Base-by-base conservation (phyloP, 2,888 invertebrate genomes). In the Eilema sororculum region DNA sequence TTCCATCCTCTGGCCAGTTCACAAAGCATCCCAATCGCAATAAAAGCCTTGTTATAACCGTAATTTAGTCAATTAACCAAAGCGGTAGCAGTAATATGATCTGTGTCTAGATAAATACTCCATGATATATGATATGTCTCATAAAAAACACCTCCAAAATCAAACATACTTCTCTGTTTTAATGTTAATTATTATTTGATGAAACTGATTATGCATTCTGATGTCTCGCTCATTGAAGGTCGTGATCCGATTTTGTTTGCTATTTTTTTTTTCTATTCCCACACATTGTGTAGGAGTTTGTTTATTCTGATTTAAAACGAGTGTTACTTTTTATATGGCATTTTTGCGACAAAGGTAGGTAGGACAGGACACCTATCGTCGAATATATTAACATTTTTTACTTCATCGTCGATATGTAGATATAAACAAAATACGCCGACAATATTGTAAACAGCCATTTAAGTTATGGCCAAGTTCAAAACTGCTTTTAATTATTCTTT, bases 221-320 rank as follows among this genome's bases (percentile, higher is more conserved):
- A 68, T 68, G n/a, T 52, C 52, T 52, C 8, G 8, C 58, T 58
- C 28, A 63, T 70, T 64, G 79, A 80, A 78, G 74, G 78, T 77
- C 67, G 67, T 68, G 71, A 70, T 74, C 68, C 65, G 72, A 77
- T 77, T 75, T 72, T 71, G 63, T 74, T 62, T 68, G 60, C 56
- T 70, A 71, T 74, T 77, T 76, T 79, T 82, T 75, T 74, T 65
- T 65, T 65, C 57, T 25, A 57, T 66, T 57, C 69, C 52, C 61
- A 70, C 30, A 79, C 75, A 56, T 67, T 71, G 82, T 77, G 87
- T 86, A 70, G 86, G 85, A 72, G 81, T 85, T 74, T 85, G 76
- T 85, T 85, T 84, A 78, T 83, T 72, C 71, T 67, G 71, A 66
- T 73, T 71, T 62, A 20, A 61, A 41, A 76, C 69, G 65, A 74